Evolutionary conservation across 2,113 vertebrate species (phyloP), one percentile per base, ranked within the genome.

Genomic region (Theristicus caerulescens): DNA sequence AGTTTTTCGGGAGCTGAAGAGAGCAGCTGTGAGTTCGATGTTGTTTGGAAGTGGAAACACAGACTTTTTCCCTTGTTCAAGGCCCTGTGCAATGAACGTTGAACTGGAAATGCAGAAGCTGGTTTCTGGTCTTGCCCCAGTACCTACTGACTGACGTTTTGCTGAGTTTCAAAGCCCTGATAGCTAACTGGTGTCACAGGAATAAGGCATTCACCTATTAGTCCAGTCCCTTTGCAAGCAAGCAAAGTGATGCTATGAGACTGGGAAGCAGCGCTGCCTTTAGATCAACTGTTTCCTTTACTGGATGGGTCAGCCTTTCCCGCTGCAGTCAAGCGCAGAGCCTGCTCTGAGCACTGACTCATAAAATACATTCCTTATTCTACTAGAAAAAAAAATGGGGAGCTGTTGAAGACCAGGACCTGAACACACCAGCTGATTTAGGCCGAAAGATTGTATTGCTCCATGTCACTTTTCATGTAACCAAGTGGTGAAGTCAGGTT

Each of bases 21-120:
- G 16, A 38, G 57, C 64, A 49, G 51, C 62, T 32, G 21, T 0
- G 0, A 65, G 24, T 18, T 29, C 17, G 19, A 46, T 2, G 0
- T 20, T 4, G 3, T 16, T 58, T 1, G 0, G 20, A 44, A 32
- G 21, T 3, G 4, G 34, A 24, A 67, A 69, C 2, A 18, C 9
- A 26, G 26, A 7, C 3, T 0, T 44, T 31, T n/a, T 8, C 49
- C 16, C 57, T 32, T 5, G 4, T 36, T 29, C 4, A 47, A 80
- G 25, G 38, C n/a, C 16, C 25, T 32, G 0, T 0, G 4, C 16
- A 34, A 65, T 2, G 3, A 11, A n/a, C 21, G 5, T 1, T 4
- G 31, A 76, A 44, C 24, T 42, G 7, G 25, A 26, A 92, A n/a
- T 5, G 16, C 74, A 47, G 27, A 65, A 22, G 22, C 16, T 34